phyloP scores from a whole-genome alignment of 2,797 vertebrate species.

The Periparus ater region DNA sequence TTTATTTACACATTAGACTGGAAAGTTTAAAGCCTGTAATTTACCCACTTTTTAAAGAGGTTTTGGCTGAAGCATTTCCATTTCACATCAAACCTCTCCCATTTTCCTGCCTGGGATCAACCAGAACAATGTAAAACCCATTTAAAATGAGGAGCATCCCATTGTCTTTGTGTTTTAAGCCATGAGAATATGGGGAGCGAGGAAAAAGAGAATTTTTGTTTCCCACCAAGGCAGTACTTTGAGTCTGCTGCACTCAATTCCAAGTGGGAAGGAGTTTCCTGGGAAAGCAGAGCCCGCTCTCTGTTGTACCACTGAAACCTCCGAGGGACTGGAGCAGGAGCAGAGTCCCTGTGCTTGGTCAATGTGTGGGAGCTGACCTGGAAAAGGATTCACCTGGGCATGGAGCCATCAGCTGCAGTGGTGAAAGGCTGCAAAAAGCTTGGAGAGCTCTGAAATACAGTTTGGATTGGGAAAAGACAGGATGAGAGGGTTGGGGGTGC shows the following conservation, averaged over 20 bases:
- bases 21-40: neutral
- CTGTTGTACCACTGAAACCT: neutral
- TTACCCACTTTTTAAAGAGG: neutral
- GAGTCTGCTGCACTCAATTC: neutral
- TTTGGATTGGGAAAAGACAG: neutral
- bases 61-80: neutral
- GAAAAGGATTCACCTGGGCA: neutral
- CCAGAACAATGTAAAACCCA: neutral
- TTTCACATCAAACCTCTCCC: neutral
- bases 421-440: neutral
- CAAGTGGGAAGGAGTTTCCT: neutral
- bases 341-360: neutral
- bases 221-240: neutral
- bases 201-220: neutral
- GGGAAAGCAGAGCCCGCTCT: neutral
- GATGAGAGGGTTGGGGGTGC: neutral
- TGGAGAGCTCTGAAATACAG: neutral
- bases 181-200: neutral
- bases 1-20: neutral
- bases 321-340: neutral
- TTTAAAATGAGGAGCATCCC: neutral
- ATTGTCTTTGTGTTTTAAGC: neutral
- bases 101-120: neutral
- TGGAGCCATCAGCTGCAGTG: neutral
- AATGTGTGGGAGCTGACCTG: neutral